Conservation (phyloP, 1,140 invertebrate species). For the Triops cancriformis region DNA sequence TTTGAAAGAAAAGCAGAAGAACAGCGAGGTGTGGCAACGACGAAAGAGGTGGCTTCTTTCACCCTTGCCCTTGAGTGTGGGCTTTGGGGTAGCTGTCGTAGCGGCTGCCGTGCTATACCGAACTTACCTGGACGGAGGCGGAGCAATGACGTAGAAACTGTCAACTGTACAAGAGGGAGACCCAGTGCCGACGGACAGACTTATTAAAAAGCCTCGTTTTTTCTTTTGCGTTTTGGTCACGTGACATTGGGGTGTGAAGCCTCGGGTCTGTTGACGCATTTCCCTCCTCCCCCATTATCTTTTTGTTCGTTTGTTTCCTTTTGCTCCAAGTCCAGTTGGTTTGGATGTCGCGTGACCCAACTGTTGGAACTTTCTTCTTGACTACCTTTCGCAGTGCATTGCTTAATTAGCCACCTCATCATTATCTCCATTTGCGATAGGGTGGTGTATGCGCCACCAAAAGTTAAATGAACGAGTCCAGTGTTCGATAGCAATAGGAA, state of each 20-base stretch:
- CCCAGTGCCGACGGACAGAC: not conserved
- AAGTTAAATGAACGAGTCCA: not conserved
- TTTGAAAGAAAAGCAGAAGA: constrained; percentile 1
- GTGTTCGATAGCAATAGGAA: not conserved
- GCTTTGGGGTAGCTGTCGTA: not conserved
- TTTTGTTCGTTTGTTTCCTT: not conserved
- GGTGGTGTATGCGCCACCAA: not conserved
- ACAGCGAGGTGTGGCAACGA: constrained; percentile 8
- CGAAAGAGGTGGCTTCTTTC: constrained; percentile 4
- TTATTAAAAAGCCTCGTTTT: not conserved
- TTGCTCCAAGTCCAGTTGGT: not conserved
- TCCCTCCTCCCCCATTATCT: not conserved
- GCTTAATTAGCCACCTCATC: constrained; percentile 5
- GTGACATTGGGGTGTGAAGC: not conserved
- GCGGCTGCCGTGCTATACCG: not conserved
- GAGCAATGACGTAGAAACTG: not conserved
- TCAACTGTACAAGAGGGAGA: not conserved
- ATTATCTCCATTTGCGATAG: not conserved
- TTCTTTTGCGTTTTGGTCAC: not conserved
- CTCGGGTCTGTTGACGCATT: not conserved
- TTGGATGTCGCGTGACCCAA: constrained; percentile 1
- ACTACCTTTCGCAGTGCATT: not conserved
- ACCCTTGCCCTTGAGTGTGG: not conserved
- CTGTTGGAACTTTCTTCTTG: not conserved
- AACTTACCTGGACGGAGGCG: not conserved